Percentiles rank a stretch among this genome's conserved stretches.
phyloP scores from a whole-genome alignment of 2,113 vertebrate species.

The Cnemophilus loriae region DNA sequence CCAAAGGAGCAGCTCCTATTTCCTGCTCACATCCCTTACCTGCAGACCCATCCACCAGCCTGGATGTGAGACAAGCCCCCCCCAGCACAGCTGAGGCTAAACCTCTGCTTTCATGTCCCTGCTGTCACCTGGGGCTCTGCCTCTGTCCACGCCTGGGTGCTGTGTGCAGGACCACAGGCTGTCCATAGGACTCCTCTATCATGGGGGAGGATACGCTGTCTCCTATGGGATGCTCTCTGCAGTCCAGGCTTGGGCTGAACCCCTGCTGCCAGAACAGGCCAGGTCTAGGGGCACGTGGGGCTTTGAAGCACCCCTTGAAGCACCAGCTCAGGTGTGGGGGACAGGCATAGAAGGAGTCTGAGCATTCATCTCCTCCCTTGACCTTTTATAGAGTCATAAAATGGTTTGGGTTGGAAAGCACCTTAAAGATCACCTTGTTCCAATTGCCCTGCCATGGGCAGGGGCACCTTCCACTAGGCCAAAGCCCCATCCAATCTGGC shows the following conservation, averaged over 20 bases:
- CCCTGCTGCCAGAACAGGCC: neutral
- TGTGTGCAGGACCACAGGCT: neutral
- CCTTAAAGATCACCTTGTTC: neutral
- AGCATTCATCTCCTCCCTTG: neutral
- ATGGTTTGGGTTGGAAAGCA: neutral
- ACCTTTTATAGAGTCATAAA: neutral
- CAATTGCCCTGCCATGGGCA: neutral
- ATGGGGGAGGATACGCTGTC: neutral
- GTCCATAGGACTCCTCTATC: rapidly evolving
- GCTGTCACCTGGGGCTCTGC: neutral
- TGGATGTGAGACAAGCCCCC: rapidly evolving
- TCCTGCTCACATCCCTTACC: neutral
- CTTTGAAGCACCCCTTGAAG: neutral
- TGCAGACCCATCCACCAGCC: neutral
- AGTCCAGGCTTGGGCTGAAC: neutral
- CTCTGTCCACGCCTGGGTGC: rapidly evolving
- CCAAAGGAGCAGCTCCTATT: neutral
- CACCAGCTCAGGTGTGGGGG: neutral
- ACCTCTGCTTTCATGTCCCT: neutral
- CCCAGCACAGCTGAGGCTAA: rapidly evolving
- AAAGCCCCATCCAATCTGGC: neutral
- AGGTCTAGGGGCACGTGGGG: rapidly evolving
- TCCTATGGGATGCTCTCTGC: neutral
- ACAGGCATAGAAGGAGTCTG: neutral
- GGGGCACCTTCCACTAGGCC: neutral